Conservation (phyloP, 2,888 invertebrate genomes). For the Eurytoma adleriae region DNA sequence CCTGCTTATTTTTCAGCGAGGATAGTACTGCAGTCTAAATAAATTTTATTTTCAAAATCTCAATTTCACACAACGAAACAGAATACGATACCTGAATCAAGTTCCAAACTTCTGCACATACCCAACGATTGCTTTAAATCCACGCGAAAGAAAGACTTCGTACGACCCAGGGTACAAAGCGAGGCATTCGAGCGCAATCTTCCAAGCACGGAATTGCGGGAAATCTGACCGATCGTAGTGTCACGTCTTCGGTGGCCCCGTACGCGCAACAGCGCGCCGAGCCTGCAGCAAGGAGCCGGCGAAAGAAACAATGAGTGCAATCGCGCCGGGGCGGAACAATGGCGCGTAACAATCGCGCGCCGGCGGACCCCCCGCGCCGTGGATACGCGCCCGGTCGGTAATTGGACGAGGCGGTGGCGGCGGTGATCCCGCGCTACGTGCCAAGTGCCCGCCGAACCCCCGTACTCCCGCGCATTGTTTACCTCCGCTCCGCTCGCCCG, state of each 20-base stretch:
- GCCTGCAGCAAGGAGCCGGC: neutral
- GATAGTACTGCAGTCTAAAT: no score
- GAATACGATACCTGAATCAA: no score
- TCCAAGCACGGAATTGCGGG: no score
- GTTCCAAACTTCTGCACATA: no score
- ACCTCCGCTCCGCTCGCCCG: slow-evolving; percentile 44
- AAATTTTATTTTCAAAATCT: no score
- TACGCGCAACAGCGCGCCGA: neutral
- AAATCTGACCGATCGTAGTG: neutral
- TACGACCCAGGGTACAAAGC: no score
- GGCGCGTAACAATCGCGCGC: slow-evolving; percentile 64
- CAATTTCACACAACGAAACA: no score
- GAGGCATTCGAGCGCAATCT: no score
- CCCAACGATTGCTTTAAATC: no score
- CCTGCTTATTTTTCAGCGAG: no score
- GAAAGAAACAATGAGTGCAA: slow-evolving; percentile 73
- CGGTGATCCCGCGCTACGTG: slow-evolving; percentile 66
- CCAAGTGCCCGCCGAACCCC: slow-evolving; percentile 72
- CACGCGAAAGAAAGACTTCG: no score
- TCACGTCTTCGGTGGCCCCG: slow-evolving; percentile 22
- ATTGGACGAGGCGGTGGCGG: slow-evolving; percentile 70
- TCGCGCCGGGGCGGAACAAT: slow-evolving; percentile 71
- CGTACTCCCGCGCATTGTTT: slow-evolving; percentile 70
- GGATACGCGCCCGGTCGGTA: slow-evolving; percentile 73
- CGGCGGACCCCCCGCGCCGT: slow-evolving; percentile 71